Evolutionary conservation across 2,113 vertebrate genomes (phyloP).

Genomic region (Hiodon tergisus): DNA sequence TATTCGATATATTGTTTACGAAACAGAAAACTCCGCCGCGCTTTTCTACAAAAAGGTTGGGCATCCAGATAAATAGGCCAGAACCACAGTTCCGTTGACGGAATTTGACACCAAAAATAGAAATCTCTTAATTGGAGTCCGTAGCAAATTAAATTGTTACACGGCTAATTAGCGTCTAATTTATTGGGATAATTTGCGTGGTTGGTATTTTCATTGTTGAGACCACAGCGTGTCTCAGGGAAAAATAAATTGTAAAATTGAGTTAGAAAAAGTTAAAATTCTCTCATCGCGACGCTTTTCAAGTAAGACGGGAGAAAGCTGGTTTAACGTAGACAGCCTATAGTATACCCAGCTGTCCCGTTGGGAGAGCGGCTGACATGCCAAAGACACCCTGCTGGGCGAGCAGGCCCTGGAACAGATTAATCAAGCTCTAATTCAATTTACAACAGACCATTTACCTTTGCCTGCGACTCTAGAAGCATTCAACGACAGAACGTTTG

Average conservation of each 20-base stretch:
- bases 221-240: too few relatives aligned
- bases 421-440: slow-evolving; percentile 65
- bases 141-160: too few relatives aligned
- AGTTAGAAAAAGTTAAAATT: slow-evolving; percentile 51
- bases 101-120: too few relatives aligned
- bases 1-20: too few relatives aligned
- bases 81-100: too few relatives aligned
- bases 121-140: too few relatives aligned
- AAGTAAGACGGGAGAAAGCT: background rate
- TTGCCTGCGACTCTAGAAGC: slow-evolving; percentile 47
- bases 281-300: background rate
- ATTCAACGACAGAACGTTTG: slow-evolving; percentile 44
- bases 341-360: slow-evolving; percentile 41
- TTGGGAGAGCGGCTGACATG: slow-evolving; percentile 47
- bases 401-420: slow-evolving; percentile 58
- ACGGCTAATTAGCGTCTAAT: too few relatives aligned
- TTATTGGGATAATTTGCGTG: too few relatives aligned
- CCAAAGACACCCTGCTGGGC: slow-evolving; percentile 55
- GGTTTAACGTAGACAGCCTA: slow-evolving; percentile 21
- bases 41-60: too few relatives aligned
- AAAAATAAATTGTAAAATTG: slow-evolving; percentile 1
- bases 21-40: too few relatives aligned
- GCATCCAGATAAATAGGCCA: too few relatives aligned
- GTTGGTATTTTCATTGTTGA: too few relatives aligned
- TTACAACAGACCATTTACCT: slow-evolving; percentile 59